Percentiles rank a stretch among this genome's conserved stretches.
These are phyloP conservation scores for Andrena cerasifolii DNA, from an alignment of 1,140 invertebrate genomes.

Conservation along the genomic window DNA sequence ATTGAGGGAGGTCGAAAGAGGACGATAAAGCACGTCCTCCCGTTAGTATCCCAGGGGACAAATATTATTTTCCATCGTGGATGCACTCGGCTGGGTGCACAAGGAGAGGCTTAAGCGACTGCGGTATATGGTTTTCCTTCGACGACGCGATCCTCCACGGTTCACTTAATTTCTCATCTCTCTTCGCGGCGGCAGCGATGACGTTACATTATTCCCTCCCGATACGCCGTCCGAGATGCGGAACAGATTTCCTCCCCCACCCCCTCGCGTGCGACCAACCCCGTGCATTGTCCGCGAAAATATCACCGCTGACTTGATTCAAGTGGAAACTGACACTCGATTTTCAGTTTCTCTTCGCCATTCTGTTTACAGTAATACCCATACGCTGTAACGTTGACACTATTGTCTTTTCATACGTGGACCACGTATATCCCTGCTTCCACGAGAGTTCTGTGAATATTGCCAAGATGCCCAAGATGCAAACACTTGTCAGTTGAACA, in stretches of 20 bases:
- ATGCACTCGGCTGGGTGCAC: constrained; percentile 57
- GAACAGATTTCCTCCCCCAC: constrained; percentile 59
- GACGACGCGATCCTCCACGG: constrained; percentile 64
- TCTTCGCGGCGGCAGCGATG: constrained; percentile 46
- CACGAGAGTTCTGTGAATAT: no score
- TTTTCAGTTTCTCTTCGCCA: not conserved
- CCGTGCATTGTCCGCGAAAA: constrained; percentile 27
- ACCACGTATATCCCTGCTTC: no score
- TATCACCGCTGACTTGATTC: not conserved
- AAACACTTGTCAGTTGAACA: no score
- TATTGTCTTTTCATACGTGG: not conserved
- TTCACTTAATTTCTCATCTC: constrained; percentile 70
- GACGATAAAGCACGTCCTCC: constrained; percentile 50
- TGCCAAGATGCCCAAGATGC: no score
- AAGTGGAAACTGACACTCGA: constrained; percentile 12
- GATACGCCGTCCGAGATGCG: constrained; percentile 48
- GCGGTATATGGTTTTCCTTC: constrained; percentile 46
- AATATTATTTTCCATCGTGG: constrained; percentile 68
- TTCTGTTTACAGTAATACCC: not conserved
- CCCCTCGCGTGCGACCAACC: constrained; percentile 23
- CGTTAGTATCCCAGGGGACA: constrained; percentile 50
- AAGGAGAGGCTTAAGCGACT: constrained; percentile 60
- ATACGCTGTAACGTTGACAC: not conserved
- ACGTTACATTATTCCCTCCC: constrained; percentile 57
- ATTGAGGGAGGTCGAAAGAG: constrained; percentile 12